Base-by-base conservation (phyloP, 2,113 vertebrate genomes). In the Gracilinanus agilis region DNA sequence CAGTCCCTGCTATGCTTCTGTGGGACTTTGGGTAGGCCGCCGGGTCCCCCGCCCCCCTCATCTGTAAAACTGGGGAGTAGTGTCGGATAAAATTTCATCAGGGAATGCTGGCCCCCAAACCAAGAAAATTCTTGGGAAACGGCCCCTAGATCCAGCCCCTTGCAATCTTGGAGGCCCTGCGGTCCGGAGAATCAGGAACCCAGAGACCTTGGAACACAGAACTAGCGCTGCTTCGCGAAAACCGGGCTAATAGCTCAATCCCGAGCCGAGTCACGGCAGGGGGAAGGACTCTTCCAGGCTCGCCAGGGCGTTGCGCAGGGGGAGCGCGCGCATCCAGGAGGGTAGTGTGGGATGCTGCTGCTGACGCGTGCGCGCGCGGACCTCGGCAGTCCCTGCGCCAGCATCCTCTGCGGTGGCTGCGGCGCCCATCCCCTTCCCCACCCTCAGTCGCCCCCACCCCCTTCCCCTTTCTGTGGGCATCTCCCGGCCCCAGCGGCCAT, bases 401-500 rank as follows among this genome's bases (percentile, higher is more conserved):
- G 75, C 88, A 0, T 40, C 67, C 19, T 29, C 27, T 13, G 89
- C 44, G 3, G 44, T 27, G 29, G 49, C 40, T 12, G n/a, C 23
- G 25, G 29, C 40, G 61, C 89, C 12, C 61, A 21, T 53, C 7
- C n/a, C 34, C 54, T 56, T 24, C 0, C 90, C 55, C 25, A 44
- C n/a, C 92, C 67, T 53, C n/a, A 0, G 83, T 91, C 6, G 44
- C 7, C 44, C 88, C 61, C 27, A 67, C 53, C 49, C 93, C 90
- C 0, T 1, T 0, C 29, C 93, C 55, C 44, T 23, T 40, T 58
- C 24, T 49, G 53, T 97, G 89, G 83, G 98, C 98, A 97, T 90
- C 96, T 95, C 97, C 98, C 0, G 94, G 44, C 3, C 53, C 98
- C 90, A n/a, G 97, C 96, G 27, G 98, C 93, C 55, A 94, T 93